Base-by-base conservation (phyloP, 2,797 vertebrate genomes). In the Mus caroli region DNA sequence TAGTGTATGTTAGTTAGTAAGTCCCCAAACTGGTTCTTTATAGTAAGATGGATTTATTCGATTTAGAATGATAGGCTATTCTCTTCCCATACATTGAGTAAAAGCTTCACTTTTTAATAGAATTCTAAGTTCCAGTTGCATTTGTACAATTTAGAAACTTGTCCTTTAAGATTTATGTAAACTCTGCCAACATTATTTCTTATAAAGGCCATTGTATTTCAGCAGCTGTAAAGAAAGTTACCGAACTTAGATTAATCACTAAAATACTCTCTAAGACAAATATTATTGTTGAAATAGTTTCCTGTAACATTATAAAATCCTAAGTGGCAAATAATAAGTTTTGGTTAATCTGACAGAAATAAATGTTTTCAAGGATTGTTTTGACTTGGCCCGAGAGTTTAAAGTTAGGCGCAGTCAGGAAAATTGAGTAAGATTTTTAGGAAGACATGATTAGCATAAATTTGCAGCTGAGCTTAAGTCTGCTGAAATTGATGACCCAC, bases 401-500 rank as follows among this genome's bases (percentile, higher is more conserved):
- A 50, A 64, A 73, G 46, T 78, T 93, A 87, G 37, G n/a, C 11
- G 79, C 14, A 84, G 62, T 71, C 73, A 54, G 84, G 52, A 84
- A 93, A 94, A 92, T 73, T 60, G 28, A 96, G 37, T 4, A 37
- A 87, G 22, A 52, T 56, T 34, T 79, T 58, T 76, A 75, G 50
- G 76, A 87, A 96, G 90, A 40, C 46, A 77, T 73, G 96, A 54
- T n/a, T 71, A 56, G 22, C 11, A 56, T 90, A 92, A 96, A 64
- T 84, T 17, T 95, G 60, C 73, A 96, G 87, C 82, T 90, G 40
- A 37, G 19, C 22, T 97, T 86, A 24, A 1, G 60, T 90, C 92
- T 82, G 76, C 43, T 77, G 86, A 90, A 91, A 97, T 67, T 96
- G 76, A 96, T 90, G 79, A 86, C 43, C 60, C 43, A 91, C 34